A percentile compares a stretch with the other conserved stretches of the same genome.
These are phyloP conservation scores for Atopsyche davidsoni DNA, from an alignment of 1,140 invertebrate genomes.

Conservation along the genomic window DNA sequence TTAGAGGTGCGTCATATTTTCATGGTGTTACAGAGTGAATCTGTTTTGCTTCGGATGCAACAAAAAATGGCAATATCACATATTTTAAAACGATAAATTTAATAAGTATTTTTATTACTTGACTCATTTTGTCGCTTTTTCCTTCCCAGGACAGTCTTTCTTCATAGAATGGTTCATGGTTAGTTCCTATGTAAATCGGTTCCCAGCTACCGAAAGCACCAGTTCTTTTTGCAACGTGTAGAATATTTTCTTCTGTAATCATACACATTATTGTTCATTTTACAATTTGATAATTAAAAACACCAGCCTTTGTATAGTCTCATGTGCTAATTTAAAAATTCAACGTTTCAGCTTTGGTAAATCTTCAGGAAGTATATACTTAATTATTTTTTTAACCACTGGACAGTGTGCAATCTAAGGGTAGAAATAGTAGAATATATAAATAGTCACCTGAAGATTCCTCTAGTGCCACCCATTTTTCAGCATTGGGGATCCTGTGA, in stretches of 20 bases:
- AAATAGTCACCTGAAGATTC: conserved; percentile 52
- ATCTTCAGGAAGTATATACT: too few species aligned
- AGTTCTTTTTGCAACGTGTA: conserved; percentile 75
- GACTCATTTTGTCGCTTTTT: conserved; percentile 89
- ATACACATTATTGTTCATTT: conserved; percentile 4
- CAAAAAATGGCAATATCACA: too few species aligned
- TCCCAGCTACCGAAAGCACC: conserved; percentile 81
- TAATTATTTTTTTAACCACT: neutral
- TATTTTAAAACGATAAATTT: too few species aligned
- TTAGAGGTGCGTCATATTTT: too few species aligned
- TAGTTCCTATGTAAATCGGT: conserved; percentile 81
- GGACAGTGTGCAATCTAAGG: neutral
- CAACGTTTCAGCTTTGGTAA: too few species aligned
- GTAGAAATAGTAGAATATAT: neutral
- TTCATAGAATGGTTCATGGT: conserved; percentile 82
- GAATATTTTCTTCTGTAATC: conserved; percentile 61
- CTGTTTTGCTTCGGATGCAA: too few species aligned
- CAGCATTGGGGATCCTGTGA: conserved; percentile 79
- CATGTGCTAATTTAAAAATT: too few species aligned
- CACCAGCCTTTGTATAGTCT: too few species aligned
- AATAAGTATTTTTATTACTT: too few species aligned
- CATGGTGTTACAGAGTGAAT: too few species aligned
- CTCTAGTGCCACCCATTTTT: conserved; percentile 72
- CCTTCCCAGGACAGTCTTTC: conserved; percentile 82
- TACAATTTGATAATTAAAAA: neutral